Conservation (phyloP, 2,888 invertebrate genomes). For the Leptopilina myrica region DNA sequence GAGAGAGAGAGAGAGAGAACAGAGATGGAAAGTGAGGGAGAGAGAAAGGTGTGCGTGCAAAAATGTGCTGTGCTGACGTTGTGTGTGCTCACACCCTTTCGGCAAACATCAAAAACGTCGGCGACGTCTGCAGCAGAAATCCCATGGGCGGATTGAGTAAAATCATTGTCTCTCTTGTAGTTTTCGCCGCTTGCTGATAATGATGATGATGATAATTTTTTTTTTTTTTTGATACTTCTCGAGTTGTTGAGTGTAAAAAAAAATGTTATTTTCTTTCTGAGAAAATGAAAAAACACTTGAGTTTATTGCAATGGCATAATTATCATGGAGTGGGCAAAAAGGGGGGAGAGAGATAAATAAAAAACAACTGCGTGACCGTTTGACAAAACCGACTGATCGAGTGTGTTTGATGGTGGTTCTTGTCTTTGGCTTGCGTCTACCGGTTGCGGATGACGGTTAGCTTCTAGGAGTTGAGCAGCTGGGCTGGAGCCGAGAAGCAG, state of each 20-base stretch:
- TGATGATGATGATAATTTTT: neutral
- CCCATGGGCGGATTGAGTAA: constrained; percentile 27
- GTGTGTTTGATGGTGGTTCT: constrained; percentile 13
- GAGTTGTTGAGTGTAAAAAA: neutral
- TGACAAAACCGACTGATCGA: neutral
- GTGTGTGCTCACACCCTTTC: constrained; percentile 42
- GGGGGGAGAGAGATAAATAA: neutral
- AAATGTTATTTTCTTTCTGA: too few relatives aligned
- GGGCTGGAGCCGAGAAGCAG: constrained; percentile 44
- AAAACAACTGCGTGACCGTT: constrained; percentile 13
- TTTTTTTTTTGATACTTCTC: too few relatives aligned
- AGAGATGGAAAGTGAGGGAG: constrained; percentile 6
- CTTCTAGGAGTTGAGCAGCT: constrained; percentile 43
- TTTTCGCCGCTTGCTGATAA: neutral
- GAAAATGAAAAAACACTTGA: neutral
- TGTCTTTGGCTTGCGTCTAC: constrained; percentile 13
- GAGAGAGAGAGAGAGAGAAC: constrained; percentile 36
- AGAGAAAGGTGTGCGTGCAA: constrained; percentile 25
- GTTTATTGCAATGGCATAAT: too few relatives aligned
- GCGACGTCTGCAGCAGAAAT: constrained; percentile 10
- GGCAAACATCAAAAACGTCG: constrained; percentile 13
- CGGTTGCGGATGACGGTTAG: constrained; percentile 38
- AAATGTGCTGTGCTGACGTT: constrained; percentile 40
- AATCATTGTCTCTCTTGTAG: constrained; percentile 21
- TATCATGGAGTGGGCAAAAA: too few relatives aligned